Conservation (phyloP, 2,797 vertebrate genomes). For the Sebastes elongatus region DNA sequence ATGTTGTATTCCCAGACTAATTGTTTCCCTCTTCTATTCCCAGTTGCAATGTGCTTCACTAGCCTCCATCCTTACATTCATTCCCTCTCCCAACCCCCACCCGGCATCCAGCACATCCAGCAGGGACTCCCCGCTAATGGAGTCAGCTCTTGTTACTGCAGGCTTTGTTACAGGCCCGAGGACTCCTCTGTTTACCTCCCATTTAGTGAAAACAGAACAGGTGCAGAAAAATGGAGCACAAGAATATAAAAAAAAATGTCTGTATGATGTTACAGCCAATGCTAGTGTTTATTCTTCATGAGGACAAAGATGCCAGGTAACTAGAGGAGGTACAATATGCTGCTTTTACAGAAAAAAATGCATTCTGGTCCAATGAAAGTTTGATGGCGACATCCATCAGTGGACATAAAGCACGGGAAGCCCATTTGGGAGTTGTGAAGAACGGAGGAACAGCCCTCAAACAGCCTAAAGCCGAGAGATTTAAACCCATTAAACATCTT, state of each 20-base stretch:
- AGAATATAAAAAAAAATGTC: background rate
- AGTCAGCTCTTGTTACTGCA: constrained; percentile 44
- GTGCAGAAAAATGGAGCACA: constrained; percentile 30
- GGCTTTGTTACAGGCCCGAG: constrained; percentile 29
- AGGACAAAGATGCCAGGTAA: background rate
- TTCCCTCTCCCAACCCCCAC: constrained; percentile 29
- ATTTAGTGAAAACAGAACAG: constrained; percentile 45
- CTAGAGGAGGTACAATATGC: background rate
- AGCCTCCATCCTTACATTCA: constrained; percentile 24
- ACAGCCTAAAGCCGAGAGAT: constrained; percentile 4
- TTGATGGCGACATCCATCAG: constrained; percentile 26
- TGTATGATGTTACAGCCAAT: background rate
- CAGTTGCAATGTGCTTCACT: constrained; percentile 6
- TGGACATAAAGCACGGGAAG: constrained; percentile 11
- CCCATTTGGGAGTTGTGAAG: background rate
- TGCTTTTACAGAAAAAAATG: constrained; percentile 2
- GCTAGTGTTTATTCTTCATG: background rate
- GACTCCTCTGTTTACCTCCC: constrained; percentile 55
- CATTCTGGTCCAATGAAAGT: constrained; percentile 23
- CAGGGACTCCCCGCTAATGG: constrained; percentile 43
- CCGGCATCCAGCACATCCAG: constrained; percentile 13
- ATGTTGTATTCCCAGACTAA: background rate
- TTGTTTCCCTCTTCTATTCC: background rate
- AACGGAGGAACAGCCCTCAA: background rate
- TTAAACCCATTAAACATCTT: constrained; percentile 26